Evolutionary conservation across 2,888 invertebrate species (phyloP), one percentile per base, ranked within the genome.

Genomic region (Microdon myrmicae): DNA sequence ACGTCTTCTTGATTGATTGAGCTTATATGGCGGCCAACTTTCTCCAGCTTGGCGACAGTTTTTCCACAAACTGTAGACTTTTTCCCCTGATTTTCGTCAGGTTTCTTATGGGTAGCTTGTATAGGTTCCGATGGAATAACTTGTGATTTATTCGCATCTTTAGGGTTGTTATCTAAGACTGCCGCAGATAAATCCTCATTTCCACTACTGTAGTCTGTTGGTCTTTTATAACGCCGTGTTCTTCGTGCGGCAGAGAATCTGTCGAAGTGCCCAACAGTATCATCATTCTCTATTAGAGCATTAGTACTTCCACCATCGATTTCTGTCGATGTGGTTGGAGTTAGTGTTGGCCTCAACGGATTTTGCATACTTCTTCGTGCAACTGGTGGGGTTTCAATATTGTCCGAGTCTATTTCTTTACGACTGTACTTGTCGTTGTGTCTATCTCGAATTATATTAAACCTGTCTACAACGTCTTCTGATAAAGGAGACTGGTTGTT

Each of bases 301-400:
- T 81, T 29, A 86, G 86, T 22, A n/a, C 23, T 25, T 23, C 51
- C 34, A n/a, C 41, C 58, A 43, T 58, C 58, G 16, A 45, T 47
- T 47, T 85, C 59, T 1, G 47, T 22, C 3, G 37, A 51, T 29
- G 75, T 69, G 7, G 77, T 75, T 10, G 72, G 45, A 1, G 51
- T 45, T 17, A 56, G 56, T 3, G 25, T 26, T 3, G 49, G 14
- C n/a, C 60, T 39, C 2, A 53, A 17, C 2, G 68, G 67, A 28
- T 39, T 60, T 43, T 49, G 85, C 72, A 88, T 87, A 17, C 85
- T 79, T 69, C 89, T 86, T 48, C 93, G 83, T 10, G 88, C 88
- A 0, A 88, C 90, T 3, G 94, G 93, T 12, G 94, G 93, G 2
- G 94, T 94, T 82, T 94, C 93, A 20, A 94, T 90, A 71, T 94